Evolutionary conservation across 2,888 invertebrate species (phyloP).

Genomic region (Meliscaeva auricollis): DNA sequence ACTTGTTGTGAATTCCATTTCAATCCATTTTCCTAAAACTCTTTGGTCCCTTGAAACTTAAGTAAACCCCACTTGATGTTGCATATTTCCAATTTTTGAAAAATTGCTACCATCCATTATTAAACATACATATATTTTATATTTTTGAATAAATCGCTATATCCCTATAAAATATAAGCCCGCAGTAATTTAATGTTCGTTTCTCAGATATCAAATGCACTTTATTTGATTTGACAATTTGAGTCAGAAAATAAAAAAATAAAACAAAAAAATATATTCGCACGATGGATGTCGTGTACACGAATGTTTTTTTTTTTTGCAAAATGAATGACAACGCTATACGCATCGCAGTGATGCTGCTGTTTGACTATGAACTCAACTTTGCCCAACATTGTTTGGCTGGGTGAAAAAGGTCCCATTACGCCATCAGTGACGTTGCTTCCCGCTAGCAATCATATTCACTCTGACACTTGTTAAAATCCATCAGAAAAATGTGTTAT

Average conservation of each 20-base stretch:
- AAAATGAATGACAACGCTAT: constrained; percentile 26
- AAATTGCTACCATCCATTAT: no score
- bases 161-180: no score
- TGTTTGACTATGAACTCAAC: constrained; percentile 48
- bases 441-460: constrained; percentile 37
- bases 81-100: no score
- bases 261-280: constrained; percentile 4
- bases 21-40: no score
- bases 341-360: not conserved
- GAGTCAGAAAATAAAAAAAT: not conserved
- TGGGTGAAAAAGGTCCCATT: constrained; percentile 2
- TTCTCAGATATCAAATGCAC: not conserved
- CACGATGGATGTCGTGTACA: constrained; percentile 34
- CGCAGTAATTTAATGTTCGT: not conserved
- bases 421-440: not conserved
- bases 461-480: constrained; percentile 50
- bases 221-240: not conserved
- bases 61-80: no score
- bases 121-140: no score
- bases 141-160: no score
- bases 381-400: constrained; percentile 21
- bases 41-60: no score
- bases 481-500: constrained; percentile 60
- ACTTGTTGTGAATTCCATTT: no score
- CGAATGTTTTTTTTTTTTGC: no score